phyloP scores from a whole-genome alignment of 2,888 invertebrate genomes.

The Megaustenia siamemsis region DNA sequence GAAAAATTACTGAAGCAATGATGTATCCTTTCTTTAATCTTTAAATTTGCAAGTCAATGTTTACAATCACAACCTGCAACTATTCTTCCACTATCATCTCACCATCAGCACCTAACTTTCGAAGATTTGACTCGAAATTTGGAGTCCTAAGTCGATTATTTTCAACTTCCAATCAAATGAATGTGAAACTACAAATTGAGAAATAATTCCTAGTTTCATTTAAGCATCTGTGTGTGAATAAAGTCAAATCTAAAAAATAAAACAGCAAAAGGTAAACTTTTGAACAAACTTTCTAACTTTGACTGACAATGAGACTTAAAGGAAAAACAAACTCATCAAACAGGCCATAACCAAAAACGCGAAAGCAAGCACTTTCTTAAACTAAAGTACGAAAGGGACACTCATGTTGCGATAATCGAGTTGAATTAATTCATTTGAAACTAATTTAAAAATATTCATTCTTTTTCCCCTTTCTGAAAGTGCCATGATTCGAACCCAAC shows the following conservation, averaged over 20 bases:
- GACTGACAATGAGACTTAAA: background rate
- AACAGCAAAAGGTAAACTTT: background rate
- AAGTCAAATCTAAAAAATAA: background rate
- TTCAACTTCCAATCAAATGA: too few species aligned
- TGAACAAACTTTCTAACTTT: constrained; percentile 27
- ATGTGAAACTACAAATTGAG: too few species aligned
- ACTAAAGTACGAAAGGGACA: background rate
- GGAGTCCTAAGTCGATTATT: too few species aligned
- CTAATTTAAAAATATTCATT: background rate
- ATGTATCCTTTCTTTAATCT: too few species aligned
- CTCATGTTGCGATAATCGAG: background rate
- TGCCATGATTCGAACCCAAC: too few species aligned
- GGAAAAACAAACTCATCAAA: too few species aligned
- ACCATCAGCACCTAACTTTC: too few species aligned
- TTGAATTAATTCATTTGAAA: background rate
- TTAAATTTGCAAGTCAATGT: too few species aligned
- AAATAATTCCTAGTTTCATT: background rate
- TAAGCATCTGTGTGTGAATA: background rate
- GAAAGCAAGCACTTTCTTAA: constrained; percentile 38
- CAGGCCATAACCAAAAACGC: background rate
- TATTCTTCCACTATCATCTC: too few species aligned
- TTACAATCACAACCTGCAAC: too few species aligned
- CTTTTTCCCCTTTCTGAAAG: background rate
- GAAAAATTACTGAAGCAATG: too few species aligned
- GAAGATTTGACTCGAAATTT: too few species aligned